Percentiles rank a stretch among this genome's conserved stretches.
Evolutionary conservation across 2,113 vertebrate species (phyloP).

Genomic region (Passerina amoena): DNA sequence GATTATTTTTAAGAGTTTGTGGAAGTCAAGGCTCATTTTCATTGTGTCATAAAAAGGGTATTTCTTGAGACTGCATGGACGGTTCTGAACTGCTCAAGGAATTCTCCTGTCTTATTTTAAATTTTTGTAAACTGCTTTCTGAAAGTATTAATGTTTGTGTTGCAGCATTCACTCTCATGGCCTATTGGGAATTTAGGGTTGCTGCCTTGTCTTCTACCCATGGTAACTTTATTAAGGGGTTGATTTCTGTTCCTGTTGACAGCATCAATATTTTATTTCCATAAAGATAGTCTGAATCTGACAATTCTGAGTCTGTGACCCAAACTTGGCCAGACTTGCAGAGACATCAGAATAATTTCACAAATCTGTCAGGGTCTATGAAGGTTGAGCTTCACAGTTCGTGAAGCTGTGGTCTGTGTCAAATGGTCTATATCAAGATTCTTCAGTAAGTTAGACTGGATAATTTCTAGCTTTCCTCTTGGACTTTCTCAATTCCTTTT

Average conservation of each 20-base stretch:
- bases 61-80: background rate
- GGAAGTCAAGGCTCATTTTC: background rate
- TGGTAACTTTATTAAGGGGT: background rate
- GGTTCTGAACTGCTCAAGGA: background rate
- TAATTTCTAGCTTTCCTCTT: background rate
- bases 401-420: too few relatives aligned
- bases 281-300: background rate
- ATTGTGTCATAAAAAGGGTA: background rate
- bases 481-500: background rate
- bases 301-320: background rate
- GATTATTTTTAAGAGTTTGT: background rate
- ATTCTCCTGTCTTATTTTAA: background rate
- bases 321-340: background rate
- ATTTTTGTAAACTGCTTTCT: background rate
- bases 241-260: background rate
- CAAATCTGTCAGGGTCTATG: background rate
- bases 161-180: background rate
- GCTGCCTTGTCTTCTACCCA: background rate
- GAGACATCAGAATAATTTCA: background rate
- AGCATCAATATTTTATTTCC: background rate
- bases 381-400: background rate
- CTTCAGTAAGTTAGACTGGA: background rate
- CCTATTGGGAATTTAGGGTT: background rate
- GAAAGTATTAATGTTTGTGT: background rate
- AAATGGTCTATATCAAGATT: background rate